Conservation (phyloP, 2,797 vertebrate genomes). For the Spizella passerina region DNA sequence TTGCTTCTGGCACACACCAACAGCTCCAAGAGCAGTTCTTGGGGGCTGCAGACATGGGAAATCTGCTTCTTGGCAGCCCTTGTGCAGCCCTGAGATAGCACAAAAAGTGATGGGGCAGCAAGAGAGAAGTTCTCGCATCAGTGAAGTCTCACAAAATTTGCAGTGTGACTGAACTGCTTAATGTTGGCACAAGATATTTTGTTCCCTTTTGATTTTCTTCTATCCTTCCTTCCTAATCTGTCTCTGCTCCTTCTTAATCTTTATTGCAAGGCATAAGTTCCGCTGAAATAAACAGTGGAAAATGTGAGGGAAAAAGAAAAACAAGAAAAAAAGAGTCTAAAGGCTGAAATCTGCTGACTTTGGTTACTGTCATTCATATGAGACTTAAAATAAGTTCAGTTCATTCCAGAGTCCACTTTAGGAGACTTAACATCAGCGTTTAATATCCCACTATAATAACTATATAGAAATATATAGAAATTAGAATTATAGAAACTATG, state of each 20-base stretch:
- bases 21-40: not conserved
- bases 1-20: not conserved
- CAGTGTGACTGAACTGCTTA: not conserved
- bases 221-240: not conserved
- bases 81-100: not conserved
- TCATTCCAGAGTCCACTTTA: not conserved
- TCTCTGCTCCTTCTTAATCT: not conserved
- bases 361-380: not conserved
- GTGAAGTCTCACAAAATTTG: not conserved
- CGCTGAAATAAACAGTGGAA: not conserved
- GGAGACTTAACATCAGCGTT: not conserved
- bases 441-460: not conserved
- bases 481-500: too few species aligned
- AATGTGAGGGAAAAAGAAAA: not conserved
- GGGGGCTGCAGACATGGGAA: not conserved
- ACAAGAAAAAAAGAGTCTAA: not conserved
- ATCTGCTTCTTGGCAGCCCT: not conserved
- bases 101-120: not conserved
- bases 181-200: not conserved
- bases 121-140: not conserved
- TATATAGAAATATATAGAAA: not conserved
- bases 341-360: not conserved
- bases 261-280: not conserved
- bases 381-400: not conserved
- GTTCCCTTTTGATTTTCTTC: not conserved